Conservation (phyloP, 2,113 vertebrate species). For the Stigmatopora argus region DNA sequence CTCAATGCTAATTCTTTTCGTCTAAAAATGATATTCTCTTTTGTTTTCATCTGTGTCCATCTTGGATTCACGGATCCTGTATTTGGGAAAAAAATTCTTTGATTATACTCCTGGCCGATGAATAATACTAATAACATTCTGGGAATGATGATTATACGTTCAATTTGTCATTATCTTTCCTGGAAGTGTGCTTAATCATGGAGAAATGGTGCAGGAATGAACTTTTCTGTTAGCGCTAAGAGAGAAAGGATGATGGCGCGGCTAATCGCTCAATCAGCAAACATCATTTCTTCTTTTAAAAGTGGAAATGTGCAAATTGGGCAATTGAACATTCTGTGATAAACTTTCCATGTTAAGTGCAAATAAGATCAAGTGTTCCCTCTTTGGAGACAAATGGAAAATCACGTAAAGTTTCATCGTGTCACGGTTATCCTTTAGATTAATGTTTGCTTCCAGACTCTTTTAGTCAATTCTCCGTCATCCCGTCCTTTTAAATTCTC, state of each 20-base stretch:
- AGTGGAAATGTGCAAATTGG: neutral
- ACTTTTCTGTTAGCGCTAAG: slow-evolving; percentile 30
- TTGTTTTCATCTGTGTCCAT: neutral
- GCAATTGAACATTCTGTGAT: neutral
- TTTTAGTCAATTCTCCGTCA: neutral
- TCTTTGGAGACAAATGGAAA: neutral
- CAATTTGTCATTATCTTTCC: slow-evolving; percentile 39
- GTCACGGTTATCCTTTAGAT: neutral
- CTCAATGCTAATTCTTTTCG: slow-evolving; percentile 4
- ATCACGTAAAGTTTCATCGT: neutral
- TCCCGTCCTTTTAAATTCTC: neutral
- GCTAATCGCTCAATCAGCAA: slow-evolving; percentile 33
- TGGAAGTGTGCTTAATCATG: slow-evolving; percentile 44
- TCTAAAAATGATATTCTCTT: no score
- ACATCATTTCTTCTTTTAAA: slow-evolving; percentile 32
- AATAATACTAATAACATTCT: neutral
- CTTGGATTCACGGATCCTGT: slow-evolving; percentile 6
- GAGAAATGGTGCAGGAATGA: slow-evolving; percentile 24
- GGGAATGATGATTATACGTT: slow-evolving; percentile 50
- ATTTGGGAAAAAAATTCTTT: neutral
- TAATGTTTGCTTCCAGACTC: neutral
- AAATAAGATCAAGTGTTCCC: neutral
- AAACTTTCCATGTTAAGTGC: neutral
- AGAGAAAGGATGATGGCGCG: slow-evolving; percentile 28
- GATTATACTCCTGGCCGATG: neutral